A percentile compares a stretch with the other conserved stretches of the same genome.
phyloP scores from a whole-genome alignment of 2,888 invertebrate genomes.

The Troglohyphantes excavatus region DNA sequence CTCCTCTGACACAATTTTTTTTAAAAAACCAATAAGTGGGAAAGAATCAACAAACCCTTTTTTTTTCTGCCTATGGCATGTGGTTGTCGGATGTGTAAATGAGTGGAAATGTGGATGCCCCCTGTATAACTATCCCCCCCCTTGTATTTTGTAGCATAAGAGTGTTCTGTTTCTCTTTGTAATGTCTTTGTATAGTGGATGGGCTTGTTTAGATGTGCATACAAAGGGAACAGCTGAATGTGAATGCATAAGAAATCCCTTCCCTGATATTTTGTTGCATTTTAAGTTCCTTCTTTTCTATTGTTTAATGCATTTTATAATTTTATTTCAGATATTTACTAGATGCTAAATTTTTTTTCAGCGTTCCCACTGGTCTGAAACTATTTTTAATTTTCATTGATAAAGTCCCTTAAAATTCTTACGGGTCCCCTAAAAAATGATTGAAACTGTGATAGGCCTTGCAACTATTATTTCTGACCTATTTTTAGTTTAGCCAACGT shows the following conservation, averaged over 20 bases:
- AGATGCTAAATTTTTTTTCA: no score
- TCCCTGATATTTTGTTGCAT: not conserved
- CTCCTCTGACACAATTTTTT: conserved; percentile 23
- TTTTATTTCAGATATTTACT: no score
- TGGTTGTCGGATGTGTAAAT: conserved; percentile 22
- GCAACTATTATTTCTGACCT: no score
- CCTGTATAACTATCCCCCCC: not conserved
- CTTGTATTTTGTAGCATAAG: conserved; percentile 6
- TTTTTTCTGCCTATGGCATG: conserved; percentile 31
- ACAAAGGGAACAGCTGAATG: not conserved
- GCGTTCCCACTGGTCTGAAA: no score
- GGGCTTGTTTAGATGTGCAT: not conserved
- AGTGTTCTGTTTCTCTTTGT: not conserved
- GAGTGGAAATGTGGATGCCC: not conserved
- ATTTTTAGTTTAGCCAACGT: no score
- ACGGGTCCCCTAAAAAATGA: no score
- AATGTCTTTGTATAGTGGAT: not conserved
- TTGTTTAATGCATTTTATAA: no score
- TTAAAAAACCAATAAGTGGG: not conserved
- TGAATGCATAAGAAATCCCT: not conserved
- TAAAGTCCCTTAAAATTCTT: no score
- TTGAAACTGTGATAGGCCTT: no score
- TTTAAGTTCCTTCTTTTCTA: no score
- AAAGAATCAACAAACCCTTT: not conserved
- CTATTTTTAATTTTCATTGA: no score